phyloP scores from a whole-genome alignment of 2,888 invertebrate genomes.

The Steinernema carpocapsae region DNA sequence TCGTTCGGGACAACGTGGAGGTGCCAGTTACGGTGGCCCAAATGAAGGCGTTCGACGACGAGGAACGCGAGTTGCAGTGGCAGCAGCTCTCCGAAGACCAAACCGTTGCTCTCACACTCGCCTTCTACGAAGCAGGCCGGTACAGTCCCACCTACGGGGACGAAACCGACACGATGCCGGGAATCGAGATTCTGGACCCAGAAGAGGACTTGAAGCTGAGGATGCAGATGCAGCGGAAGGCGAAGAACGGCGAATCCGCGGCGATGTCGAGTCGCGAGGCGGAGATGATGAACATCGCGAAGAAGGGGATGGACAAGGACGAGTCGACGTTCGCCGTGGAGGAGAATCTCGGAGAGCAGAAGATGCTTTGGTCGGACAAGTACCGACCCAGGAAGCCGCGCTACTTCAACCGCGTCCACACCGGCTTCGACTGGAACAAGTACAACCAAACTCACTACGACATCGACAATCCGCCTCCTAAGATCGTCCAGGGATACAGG shows the following conservation, averaged over 20 bases:
- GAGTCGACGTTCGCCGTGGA: conserved; percentile 77
- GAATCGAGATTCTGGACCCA: conserved; percentile 79
- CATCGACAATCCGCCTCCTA: conserved; percentile 99
- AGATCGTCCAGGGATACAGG: conserved; percentile 99
- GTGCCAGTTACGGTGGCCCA: conserved; percentile 47
- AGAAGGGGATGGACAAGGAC: conserved; percentile 83
- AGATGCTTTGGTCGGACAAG: conserved; percentile 95
- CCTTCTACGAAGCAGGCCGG: conserved; percentile 80
- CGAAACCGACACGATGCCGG: conserved; percentile 70
- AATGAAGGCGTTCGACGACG: conserved; percentile 62
- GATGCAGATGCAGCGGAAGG: conserved; percentile 42
- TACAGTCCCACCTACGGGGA: conserved; percentile 75
- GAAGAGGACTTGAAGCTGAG: conserved; percentile 77
- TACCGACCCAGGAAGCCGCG: conserved; percentile 94
- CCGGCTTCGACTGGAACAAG: conserved; percentile 99
- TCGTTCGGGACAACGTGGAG: conserved; percentile 36
- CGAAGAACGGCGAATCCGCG: conserved; percentile 42
- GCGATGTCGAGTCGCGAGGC: conserved; percentile 70
- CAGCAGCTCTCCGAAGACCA: conserved; percentile 55
- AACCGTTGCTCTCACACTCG: conserved; percentile 49
- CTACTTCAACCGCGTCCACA: conserved; percentile 85
- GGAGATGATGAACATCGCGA: conserved; percentile 81
- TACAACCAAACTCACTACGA: conserved; percentile 99
- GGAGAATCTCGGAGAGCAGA: conserved; percentile 80
- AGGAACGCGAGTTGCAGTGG: conserved; percentile 64